These are phyloP conservation scores for Eulemur rubriventer DNA, from an alignment of 2,797 vertebrate genomes.

Conservation along the genomic window DNA sequence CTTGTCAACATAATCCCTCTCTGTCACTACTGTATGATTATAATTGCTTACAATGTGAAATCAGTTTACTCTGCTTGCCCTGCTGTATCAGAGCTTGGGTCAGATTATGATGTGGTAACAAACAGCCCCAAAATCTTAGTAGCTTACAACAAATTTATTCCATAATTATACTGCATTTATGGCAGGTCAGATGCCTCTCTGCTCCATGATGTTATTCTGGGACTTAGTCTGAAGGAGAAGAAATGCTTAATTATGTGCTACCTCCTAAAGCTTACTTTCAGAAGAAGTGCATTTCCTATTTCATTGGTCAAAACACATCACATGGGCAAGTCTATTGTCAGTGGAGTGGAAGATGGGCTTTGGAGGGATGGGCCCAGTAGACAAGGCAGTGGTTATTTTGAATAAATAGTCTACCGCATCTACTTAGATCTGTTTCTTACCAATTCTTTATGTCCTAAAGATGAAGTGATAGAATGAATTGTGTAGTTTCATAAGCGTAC, in stretches of 20 bases:
- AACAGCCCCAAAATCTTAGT: neutral
- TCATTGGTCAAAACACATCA: neutral
- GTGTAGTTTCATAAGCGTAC: neutral
- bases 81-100: neutral
- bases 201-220: neutral
- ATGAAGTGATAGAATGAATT: neutral
- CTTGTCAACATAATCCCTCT: neutral
- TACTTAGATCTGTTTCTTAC: constrained; percentile 19
- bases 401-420: neutral
- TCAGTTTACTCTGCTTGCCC: neutral
- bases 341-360: neutral
- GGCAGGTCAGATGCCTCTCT: neutral
- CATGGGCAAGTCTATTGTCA: neutral
- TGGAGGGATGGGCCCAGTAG: neutral
- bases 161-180: neutral
- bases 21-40: neutral
- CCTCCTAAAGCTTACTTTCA: constrained; percentile 7
- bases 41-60: neutral
- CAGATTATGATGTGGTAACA: neutral
- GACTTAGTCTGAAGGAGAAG: neutral
- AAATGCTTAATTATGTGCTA: neutral
- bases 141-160: neutral
- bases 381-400: neutral
- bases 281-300: neutral
- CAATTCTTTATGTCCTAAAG: neutral